Conservation (phyloP, 2,797 vertebrate species). For the Onychomys torridus region DNA sequence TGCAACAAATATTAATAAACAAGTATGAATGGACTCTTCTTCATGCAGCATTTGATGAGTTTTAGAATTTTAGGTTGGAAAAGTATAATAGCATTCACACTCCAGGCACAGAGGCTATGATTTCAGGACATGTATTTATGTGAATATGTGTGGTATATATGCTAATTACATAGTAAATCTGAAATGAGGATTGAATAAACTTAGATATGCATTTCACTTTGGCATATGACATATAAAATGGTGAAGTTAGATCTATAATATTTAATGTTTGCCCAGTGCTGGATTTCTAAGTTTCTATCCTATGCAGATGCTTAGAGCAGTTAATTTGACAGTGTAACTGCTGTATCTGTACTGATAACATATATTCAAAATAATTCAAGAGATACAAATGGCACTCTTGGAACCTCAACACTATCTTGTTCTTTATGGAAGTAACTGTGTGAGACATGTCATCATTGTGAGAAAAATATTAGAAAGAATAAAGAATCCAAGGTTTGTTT, state of each 20-base stretch:
- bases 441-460: neutral
- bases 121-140: neutral
- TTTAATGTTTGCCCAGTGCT: neutral
- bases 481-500: neutral
- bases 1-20: neutral
- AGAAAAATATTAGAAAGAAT: neutral
- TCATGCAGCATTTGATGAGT: neutral
- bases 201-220: neutral
- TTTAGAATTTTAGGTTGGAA: neutral
- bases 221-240: neutral
- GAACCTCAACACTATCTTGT: neutral
- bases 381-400: neutral
- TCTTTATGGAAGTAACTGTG: neutral
- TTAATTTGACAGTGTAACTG: neutral
- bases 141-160: neutral
- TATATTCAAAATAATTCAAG: neutral
- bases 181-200: neutral
- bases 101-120: neutral
- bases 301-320: neutral
- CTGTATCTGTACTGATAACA: neutral
- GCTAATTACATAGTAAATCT: neutral
- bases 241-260: neutral
- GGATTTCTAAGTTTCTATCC: constrained; percentile 14
- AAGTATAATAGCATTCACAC: neutral
- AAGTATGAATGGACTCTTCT: neutral